Base-by-base conservation (phyloP, 2,113 vertebrate genomes). In the Melierax canorus region DNA sequence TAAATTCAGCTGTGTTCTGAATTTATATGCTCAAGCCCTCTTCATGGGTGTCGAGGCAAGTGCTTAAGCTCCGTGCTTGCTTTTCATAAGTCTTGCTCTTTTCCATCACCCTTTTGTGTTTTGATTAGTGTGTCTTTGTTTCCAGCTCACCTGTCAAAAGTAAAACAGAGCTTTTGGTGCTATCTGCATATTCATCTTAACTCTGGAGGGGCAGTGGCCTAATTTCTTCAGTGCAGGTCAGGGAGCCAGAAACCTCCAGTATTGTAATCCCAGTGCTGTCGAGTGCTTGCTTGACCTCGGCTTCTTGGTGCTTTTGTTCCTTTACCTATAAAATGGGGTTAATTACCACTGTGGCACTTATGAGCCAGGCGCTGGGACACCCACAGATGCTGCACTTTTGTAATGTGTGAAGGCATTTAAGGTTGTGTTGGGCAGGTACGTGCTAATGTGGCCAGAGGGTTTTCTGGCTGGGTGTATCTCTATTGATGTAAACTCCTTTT, bases 11-110 rank as follows among this genome's bases (percentile, higher is more conserved):
- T 46, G 8, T 2, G 0, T 43, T 60, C 34, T 36, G 58, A 43
- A 15, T 91, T 79, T 17, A 4, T 34, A 26, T 2, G 1, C 30
- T 29, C 15, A 6, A 53, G 32, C 66, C 21, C 20, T 41, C 20
- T 39, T 26, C 1, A 0, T 3, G 20, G 36, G 11, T 32, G 12
- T 30, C 8, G 5, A 26, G 45, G 39, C 50, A 27, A 38, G 19
- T 0, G 0, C 63, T 43, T 30, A 23, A 32, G 56, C 3, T 10
- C 26, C 14, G 24, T 20, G 29, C 36, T 86, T 51, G 21, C 32
- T 62, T 59, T 55, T 32, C n/a, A 5, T 43, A 63, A 39, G 20
- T 50, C 15, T 60, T 12, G 6, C 34, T 26, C 26, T 58, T 62
- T 38, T 30, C 38, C 58, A 14, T 50, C 66, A 3, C 15, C 22